A percentile compares a stretch with the other conserved stretches of the same genome.
These are phyloP conservation scores for Rhinichthys klamathensis DNA, from an alignment of 2,113 vertebrate genomes.

Conservation along the genomic window DNA sequence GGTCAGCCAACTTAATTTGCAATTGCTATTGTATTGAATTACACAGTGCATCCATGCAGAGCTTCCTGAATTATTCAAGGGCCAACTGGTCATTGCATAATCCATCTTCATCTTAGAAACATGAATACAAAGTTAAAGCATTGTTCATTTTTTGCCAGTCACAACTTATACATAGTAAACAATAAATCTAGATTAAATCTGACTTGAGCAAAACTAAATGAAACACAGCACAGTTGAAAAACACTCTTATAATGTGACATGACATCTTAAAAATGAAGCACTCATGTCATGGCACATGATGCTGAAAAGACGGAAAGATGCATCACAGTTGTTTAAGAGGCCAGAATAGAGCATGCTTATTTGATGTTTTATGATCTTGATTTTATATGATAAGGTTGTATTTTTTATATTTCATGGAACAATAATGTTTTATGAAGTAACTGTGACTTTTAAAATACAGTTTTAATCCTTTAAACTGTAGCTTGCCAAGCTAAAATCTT, in stretches of 20 bases:
- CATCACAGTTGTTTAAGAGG: no score
- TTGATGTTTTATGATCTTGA: neutral
- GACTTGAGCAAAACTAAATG: neutral
- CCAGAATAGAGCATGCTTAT: neutral
- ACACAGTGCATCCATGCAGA: neutral
- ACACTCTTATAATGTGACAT: neutral
- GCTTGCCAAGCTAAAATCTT: no score
- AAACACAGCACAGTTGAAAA: neutral
- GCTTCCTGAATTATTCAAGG: neutral
- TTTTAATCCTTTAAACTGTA: neutral
- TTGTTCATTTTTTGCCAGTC: neutral
- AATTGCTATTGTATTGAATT: neutral
- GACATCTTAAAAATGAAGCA: neutral
- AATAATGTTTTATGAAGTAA: neutral
- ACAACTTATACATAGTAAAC: neutral
- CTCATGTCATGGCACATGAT: neutral
- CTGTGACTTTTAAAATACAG: neutral
- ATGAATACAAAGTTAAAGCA: neutral
- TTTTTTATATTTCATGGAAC: neutral
- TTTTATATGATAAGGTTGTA: neutral
- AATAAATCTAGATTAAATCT: neutral
- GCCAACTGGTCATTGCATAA: neutral
- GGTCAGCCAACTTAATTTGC: no score
- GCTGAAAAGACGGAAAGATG: no score
- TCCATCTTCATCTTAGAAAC: neutral